Evolutionary conservation across 2,113 vertebrate species (phyloP).

Genomic region (Cebus imitator): DNA sequence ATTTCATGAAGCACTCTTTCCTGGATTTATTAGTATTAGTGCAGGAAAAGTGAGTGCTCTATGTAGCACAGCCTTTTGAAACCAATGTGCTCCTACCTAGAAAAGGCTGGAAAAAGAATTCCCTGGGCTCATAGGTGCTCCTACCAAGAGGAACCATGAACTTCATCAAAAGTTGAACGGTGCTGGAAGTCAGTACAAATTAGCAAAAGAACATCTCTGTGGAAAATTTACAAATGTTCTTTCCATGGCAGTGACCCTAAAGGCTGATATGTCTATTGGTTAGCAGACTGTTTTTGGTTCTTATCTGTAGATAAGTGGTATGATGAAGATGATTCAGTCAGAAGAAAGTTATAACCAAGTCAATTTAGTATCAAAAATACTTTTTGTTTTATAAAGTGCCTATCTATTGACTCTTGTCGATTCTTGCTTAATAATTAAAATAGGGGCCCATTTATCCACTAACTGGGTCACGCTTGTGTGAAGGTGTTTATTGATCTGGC

Average conservation of each 20-base stretch:
- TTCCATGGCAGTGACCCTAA: not conserved
- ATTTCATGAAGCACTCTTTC: not conserved
- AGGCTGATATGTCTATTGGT: not conserved
- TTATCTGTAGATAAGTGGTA: conserved; percentile 1
- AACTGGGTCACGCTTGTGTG: conserved; percentile 41
- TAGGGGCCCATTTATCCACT: conserved; percentile 11
- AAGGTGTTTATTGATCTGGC: conserved; percentile 66
- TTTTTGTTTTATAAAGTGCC: conserved; percentile 35
- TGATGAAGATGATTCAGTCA: conserved; percentile 62
- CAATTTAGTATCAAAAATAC: conserved; percentile 33
- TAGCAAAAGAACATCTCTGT: not conserved
- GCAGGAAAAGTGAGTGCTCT: conserved; percentile 28
- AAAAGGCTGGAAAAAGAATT: not conserved
- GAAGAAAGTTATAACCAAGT: not conserved
- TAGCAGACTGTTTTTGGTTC: not conserved
- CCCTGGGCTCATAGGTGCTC: not conserved
- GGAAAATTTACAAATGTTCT: not conserved
- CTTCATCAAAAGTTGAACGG: not conserved
- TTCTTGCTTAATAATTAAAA: conserved; percentile 76
- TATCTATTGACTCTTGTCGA: conserved; percentile 43
- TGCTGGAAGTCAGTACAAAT: too few species aligned
- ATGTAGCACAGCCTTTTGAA: conserved; percentile 6
- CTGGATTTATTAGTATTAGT: conserved; percentile 61
- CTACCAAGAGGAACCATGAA: not conserved
- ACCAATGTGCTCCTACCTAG: not conserved